phyloP scores from a whole-genome alignment of 2,797 vertebrate species.

The Crocodylus rhombifer region DNA sequence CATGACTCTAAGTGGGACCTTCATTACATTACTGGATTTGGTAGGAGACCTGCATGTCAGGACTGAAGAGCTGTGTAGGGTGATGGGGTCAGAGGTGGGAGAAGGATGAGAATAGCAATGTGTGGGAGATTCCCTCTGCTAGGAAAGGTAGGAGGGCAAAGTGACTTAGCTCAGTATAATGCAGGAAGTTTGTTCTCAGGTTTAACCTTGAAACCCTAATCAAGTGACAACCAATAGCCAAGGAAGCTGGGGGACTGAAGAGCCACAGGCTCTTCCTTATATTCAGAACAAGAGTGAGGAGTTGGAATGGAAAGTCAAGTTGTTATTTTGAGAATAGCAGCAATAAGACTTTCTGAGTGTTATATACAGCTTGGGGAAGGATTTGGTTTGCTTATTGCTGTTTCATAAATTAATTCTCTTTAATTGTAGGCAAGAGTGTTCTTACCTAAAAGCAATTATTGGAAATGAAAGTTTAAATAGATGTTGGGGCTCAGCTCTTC shows the following conservation, averaged over 20 bases:
- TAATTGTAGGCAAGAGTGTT: slow-evolving; percentile 1
- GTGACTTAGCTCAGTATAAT: neutral
- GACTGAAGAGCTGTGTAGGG: neutral
- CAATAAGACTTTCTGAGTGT: neutral
- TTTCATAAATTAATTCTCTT: slow-evolving; percentile 21
- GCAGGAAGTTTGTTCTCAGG: neutral
- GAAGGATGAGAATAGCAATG: neutral
- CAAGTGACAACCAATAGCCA: neutral
- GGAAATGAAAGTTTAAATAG: neutral
- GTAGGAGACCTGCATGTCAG: neutral
- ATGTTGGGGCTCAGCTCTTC: neutral
- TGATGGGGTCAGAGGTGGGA: neutral
- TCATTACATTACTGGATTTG: neutral
- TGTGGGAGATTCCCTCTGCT: neutral
- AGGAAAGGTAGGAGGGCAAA: neutral
- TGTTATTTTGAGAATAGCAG: neutral
- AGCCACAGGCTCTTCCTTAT: neutral
- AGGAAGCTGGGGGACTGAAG: neutral
- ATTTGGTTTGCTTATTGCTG: neutral
- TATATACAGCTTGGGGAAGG: neutral
- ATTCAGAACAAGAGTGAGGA: neutral
- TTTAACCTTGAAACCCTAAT: neutral
- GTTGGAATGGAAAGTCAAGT: slow-evolving; percentile 15
- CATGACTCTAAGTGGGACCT: accelerated
- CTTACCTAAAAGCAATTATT: slow-evolving; percentile 2